Evolutionary conservation across 1,140 invertebrate genomes (phyloP), one percentile per base, ranked within the genome.

Genomic region (Heliconius hewitsoni): DNA sequence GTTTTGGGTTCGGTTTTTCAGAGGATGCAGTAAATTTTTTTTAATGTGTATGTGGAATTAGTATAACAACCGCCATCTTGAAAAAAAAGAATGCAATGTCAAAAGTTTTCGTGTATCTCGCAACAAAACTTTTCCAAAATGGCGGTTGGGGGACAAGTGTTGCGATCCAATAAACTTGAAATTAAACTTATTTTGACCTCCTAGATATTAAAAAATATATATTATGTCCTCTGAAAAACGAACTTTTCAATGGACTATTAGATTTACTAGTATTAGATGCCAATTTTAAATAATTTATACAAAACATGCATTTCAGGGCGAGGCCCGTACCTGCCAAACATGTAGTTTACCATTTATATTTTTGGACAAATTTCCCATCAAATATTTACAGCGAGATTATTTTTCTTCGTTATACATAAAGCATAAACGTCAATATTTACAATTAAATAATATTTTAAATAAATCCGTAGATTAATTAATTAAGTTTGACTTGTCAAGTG

Each of bases 261-360:
- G 37, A 23, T 70, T 76, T 42, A 66, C n/a, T 52, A 70, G 23
- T 70, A 27, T 75, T 30, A 37, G 57, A 57, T 60, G 34, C 66
- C 39, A 76, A 70, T 71, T 70, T 70, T 30, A 76, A 76, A 70
- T 70, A 27, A 76, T 23, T 27, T 66, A 66, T 66, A 66, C 19
- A 23, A 60, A 66, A 60, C 23, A 66, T 27, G 30, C 13, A 27
- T 13, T 30, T 66, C 60, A 66, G 60, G 60, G 60, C 60, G 9
- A 18, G 60, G 60, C 60, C 60, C 60, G 13, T 13, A 66, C 60
- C 60, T 66, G 60, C 60, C 60, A 66, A 66, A 66, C 60, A 66
- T 30, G 60, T 66, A 66, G 60, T 66, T 16, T 16, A 66, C 60
- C 60, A 66, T 66, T 66, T 66, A 66, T 66, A 66, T 66, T 66